Percentiles rank a stretch among this genome's conserved stretches.
phyloP scores from a whole-genome alignment of 2,888 invertebrate species.

The Andrena flavipes region DNA sequence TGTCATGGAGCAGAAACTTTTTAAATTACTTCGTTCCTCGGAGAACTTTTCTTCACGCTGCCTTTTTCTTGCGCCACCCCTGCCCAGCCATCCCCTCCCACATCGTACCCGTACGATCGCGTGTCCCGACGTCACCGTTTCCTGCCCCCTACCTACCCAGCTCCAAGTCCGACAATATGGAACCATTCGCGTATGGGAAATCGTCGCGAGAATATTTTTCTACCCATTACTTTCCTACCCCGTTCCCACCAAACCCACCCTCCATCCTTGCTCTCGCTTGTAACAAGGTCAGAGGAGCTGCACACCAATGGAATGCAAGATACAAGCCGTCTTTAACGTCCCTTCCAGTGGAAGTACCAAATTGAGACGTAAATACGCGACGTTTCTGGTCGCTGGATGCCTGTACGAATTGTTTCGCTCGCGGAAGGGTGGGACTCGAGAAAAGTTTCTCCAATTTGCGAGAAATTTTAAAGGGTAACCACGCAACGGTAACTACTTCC shows the following conservation, averaged over 20 bases:
- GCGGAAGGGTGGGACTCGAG: background rate
- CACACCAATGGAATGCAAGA: conserved; percentile 50
- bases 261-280: background rate
- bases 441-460: conserved; percentile 25
- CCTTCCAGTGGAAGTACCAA: conserved; percentile 40
- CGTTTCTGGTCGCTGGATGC: conserved; percentile 40
- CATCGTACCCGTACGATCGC: background rate
- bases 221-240: conserved; percentile 69
- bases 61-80: conserved; percentile 31
- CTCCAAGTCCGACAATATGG: conserved; percentile 74
- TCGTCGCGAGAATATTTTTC: conserved; percentile 75
- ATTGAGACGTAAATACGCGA: conserved; percentile 58
- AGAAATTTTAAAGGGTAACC: conserved; percentile 7
- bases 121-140: background rate
- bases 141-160: conserved; percentile 44
- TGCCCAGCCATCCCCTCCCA: background rate
- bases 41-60: conserved; percentile 75
- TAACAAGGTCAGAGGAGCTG: conserved; percentile 18
- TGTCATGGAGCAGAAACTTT: conserved; percentile 84
- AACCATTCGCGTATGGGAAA: conserved; percentile 71
- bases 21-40: conserved; percentile 83
- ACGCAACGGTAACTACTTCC: conserved; percentile 5
- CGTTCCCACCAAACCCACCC: background rate
- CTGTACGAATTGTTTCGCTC: conserved; percentile 54
- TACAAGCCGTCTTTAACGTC: conserved; percentile 46